Evolutionary conservation across 2,113 vertebrate genomes (phyloP).

Genomic region (Hippocampus mohnikei): DNA sequence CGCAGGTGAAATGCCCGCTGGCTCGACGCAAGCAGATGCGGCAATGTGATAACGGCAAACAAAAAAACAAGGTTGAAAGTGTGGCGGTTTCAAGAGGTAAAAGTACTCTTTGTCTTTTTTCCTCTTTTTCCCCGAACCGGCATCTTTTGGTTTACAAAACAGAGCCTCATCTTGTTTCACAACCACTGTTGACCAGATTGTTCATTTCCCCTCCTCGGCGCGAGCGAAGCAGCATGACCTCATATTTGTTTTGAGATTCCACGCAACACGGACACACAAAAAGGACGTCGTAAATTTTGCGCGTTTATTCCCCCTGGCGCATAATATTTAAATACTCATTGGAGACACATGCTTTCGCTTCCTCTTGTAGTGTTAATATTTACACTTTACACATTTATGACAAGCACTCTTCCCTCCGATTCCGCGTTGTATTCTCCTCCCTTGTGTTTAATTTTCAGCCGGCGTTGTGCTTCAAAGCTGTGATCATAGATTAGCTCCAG

Average conservation of each 20-base stretch:
- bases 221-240: constrained; percentile 10
- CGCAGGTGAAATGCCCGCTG: background rate
- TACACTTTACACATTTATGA: background rate
- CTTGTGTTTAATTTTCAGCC: constrained; percentile 24
- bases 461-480: background rate
- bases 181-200: constrained; percentile 14
- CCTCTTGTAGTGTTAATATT: background rate
- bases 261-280: constrained; percentile 1
- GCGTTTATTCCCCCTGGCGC: constrained; percentile 12
- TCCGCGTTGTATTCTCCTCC: background rate
- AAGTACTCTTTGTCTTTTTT: constrained; percentile 30
- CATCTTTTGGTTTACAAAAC: constrained; percentile 33
- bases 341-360: constrained; percentile 1
- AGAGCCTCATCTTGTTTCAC: constrained; percentile 34
- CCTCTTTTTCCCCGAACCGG: constrained; percentile 42
- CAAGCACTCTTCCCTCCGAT: background rate
- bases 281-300: background rate
- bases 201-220: constrained; percentile 7
- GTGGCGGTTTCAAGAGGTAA: constrained; percentile 32
- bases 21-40: constrained; percentile 31
- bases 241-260: constrained; percentile 18
- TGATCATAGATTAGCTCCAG: constrained; percentile 10
- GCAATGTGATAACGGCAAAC: constrained; percentile 25
- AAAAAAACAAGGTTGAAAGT: constrained; percentile 31
- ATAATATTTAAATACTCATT: constrained; percentile 8